Conservation (phyloP, 2,888 invertebrate genomes). For the Netelia melanura region DNA sequence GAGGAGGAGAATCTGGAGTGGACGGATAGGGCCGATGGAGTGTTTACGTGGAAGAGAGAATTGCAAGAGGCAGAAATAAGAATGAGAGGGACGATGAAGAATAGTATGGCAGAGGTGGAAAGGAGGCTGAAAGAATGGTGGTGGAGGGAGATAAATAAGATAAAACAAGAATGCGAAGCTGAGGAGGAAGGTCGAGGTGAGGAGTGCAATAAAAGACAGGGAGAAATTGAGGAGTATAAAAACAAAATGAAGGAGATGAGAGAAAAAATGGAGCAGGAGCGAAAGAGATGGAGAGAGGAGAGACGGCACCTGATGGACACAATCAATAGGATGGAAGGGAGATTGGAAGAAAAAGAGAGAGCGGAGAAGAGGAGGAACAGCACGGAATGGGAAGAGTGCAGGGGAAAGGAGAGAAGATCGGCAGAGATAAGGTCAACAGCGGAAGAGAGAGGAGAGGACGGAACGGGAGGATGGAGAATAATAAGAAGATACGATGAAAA, state of each 20-base stretch:
- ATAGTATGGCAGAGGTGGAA: background rate
- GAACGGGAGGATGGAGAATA: too few species aligned
- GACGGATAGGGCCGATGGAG: background rate
- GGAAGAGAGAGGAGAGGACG: background rate
- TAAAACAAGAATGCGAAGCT: background rate
- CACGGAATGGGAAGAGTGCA: background rate
- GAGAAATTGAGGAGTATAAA: background rate
- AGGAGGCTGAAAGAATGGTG: background rate
- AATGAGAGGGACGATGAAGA: constrained; percentile 8
- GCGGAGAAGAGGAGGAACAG: background rate
- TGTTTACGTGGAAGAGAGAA: background rate
- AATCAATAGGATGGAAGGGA: background rate
- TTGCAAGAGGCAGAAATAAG: background rate
- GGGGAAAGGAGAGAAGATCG: background rate
- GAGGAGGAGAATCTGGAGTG: background rate
- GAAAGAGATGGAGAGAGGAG: constrained; percentile 2
- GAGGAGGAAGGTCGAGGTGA: background rate
- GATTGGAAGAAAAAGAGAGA: background rate
- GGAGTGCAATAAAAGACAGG: background rate
- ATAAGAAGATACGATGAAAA: background rate
- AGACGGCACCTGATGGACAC: background rate
- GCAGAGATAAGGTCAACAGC: too few species aligned
- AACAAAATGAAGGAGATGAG: background rate
- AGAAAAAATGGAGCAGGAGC: background rate
- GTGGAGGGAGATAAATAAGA: too few species aligned